phyloP scores from a whole-genome alignment of 2,113 vertebrate species.

The Spea multiplicata region DNA sequence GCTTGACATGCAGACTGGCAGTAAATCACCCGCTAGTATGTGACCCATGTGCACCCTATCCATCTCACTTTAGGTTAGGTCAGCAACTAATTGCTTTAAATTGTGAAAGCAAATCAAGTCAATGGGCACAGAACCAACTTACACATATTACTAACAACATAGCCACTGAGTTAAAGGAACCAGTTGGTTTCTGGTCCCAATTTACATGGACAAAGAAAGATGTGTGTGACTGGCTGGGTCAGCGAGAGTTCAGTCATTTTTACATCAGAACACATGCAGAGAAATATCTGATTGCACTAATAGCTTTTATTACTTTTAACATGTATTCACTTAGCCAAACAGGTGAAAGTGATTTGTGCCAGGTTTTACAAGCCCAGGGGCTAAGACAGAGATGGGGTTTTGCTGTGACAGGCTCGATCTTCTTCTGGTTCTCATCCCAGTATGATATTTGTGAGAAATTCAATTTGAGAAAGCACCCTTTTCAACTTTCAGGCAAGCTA shows the following conservation, averaged over 20 bases:
- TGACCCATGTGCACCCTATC: not conserved
- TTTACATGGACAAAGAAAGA: slow-evolving; percentile 62
- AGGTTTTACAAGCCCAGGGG: slow-evolving; percentile 70
- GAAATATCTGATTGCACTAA: slow-evolving; percentile 70
- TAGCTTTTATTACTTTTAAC: slow-evolving; percentile 75
- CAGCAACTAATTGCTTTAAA: slow-evolving; percentile 41
- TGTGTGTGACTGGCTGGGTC: slow-evolving; percentile 65
- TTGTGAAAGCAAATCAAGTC: slow-evolving; percentile 21
- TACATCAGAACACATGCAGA: slow-evolving; percentile 62
- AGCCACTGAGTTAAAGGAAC: slow-evolving; percentile 41
- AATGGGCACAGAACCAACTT: slow-evolving; percentile 24
- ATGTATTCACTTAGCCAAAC: slow-evolving; percentile 76
- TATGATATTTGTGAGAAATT: slow-evolving; percentile 92
- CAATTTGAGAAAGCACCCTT: slow-evolving; percentile 79
- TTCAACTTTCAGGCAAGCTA: slow-evolving; percentile 86
- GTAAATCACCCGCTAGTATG: slow-evolving; percentile 26
- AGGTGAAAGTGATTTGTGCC: slow-evolving; percentile 89
- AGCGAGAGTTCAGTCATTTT: slow-evolving; percentile 71
- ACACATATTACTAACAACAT: slow-evolving; percentile 3
- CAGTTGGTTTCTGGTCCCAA: slow-evolving; percentile 61
- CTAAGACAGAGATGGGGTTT: slow-evolving; percentile 64
- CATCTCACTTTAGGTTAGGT: slow-evolving; percentile 14
- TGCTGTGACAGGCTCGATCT: slow-evolving; percentile 68
- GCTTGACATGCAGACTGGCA: not conserved
- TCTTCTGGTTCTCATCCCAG: slow-evolving; percentile 77